Conservation (phyloP, 1,140 invertebrate genomes). For the Colletes gigas region DNA sequence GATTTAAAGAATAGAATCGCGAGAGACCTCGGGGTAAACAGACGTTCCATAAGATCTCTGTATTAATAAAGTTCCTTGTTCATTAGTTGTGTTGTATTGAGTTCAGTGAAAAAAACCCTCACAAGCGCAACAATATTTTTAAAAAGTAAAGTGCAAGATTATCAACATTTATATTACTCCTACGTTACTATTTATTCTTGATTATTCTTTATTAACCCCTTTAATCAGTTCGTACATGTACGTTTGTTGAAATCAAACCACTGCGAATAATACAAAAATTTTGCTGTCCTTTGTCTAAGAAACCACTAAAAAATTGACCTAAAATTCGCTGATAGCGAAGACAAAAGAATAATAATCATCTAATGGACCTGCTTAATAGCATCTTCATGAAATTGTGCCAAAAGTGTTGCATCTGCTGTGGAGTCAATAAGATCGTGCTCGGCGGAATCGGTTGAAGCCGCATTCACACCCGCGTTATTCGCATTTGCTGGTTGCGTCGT, state of each 20-base stretch:
- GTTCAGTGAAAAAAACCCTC: no score
- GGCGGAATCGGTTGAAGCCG: conserved; percentile 75
- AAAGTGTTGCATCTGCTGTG: conserved; percentile 81
- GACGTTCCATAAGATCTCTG: no score
- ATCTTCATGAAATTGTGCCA: conserved; percentile 89
- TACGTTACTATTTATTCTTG: not conserved
- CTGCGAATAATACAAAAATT: no score
- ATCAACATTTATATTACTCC: not conserved
- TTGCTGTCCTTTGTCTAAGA: no score
- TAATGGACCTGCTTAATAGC: conserved; percentile 84
- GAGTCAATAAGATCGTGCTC: conserved; percentile 76
- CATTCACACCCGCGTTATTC: conserved; percentile 63
- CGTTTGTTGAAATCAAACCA: no score
- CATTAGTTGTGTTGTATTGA: no score
- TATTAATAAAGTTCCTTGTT: no score
- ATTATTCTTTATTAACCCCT: conserved; percentile 7
- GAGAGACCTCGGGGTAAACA: no score
- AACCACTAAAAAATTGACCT: no score
- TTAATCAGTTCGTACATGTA: conserved; percentile 1
- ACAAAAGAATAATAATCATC: not conserved
- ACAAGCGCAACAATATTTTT: not conserved
- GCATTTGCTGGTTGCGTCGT: conserved; percentile 62
- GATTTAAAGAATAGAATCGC: no score
- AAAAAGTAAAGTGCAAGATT: not conserved
- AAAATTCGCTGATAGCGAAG: not conserved